Evolutionary conservation across 2,797 vertebrate genomes (phyloP).

Genomic region (Myotis vivesi): DNA sequence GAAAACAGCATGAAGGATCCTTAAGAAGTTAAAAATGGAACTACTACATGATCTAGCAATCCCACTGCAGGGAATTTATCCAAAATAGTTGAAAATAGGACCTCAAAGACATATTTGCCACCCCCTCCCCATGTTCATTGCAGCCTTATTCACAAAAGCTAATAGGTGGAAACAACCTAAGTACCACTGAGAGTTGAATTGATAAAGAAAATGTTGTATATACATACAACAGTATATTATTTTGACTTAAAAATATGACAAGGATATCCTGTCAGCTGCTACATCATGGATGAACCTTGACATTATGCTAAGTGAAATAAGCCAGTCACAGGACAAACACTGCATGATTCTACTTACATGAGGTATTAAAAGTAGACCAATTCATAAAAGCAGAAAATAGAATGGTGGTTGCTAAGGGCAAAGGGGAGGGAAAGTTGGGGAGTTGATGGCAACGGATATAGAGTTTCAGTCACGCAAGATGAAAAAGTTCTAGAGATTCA

Average conservation of each 20-base stretch:
- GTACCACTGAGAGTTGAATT: not conserved
- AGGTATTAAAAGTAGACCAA: not conserved
- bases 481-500: not conserved
- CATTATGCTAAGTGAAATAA: not conserved
- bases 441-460: not conserved
- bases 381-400: not conserved
- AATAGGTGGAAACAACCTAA: not conserved
- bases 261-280: not conserved
- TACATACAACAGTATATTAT: not conserved
- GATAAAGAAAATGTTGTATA: not conserved
- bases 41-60: not conserved
- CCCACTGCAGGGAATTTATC: not conserved
- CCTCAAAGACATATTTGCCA: not conserved
- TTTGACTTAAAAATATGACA: not conserved
- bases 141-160: not conserved
- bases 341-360: not conserved
- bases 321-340: not conserved
- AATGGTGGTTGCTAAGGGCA: not conserved
- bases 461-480: not conserved
- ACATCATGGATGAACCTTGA: not conserved
- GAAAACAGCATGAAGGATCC: not conserved
- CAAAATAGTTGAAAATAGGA: conserved; percentile 29
- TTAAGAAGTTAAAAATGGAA: not conserved
- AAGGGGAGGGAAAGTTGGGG: not conserved
- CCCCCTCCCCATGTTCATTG: not conserved